A percentile compares a stretch with the other conserved stretches of the same genome.
phyloP scores from a whole-genome alignment of 1,140 invertebrate species.

The Limonius californicus region DNA sequence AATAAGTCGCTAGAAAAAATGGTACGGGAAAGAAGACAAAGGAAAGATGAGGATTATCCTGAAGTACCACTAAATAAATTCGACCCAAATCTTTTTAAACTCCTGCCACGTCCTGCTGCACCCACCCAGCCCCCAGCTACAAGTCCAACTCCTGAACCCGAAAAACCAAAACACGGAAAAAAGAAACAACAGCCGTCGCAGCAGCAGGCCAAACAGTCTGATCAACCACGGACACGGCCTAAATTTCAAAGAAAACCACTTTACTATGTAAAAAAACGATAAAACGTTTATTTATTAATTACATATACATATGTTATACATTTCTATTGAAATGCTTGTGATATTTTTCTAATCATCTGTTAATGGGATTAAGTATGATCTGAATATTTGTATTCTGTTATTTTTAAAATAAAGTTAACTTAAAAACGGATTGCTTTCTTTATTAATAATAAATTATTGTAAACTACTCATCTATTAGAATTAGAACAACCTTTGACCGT shows the following conservation, averaged over 20 bases:
- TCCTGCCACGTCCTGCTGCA: background rate
- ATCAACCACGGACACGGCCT: background rate
- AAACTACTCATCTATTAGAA: no score
- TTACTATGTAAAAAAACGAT: background rate
- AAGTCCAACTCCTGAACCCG: background rate
- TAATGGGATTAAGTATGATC: no score
- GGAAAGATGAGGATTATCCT: background rate
- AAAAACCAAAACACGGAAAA: background rate
- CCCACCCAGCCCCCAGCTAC: background rate
- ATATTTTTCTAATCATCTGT: no score
- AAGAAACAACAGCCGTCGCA: background rate
- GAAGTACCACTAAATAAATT: slow-evolving; percentile 12
- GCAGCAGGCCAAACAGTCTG: background rate
- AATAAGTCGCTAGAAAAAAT: background rate
- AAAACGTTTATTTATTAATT: no score
- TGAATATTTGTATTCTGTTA: no score
- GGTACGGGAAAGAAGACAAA: background rate
- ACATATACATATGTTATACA: no score
- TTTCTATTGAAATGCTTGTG: no score
- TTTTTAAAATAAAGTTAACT: no score
- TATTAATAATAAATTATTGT: no score
- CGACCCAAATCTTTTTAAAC: slow-evolving; percentile 17
- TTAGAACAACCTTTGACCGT: no score
- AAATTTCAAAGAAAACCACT: background rate
- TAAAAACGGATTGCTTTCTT: no score